phyloP scores from a whole-genome alignment of 1,140 invertebrate species.

The Helicorthomorpha holstii region DNA sequence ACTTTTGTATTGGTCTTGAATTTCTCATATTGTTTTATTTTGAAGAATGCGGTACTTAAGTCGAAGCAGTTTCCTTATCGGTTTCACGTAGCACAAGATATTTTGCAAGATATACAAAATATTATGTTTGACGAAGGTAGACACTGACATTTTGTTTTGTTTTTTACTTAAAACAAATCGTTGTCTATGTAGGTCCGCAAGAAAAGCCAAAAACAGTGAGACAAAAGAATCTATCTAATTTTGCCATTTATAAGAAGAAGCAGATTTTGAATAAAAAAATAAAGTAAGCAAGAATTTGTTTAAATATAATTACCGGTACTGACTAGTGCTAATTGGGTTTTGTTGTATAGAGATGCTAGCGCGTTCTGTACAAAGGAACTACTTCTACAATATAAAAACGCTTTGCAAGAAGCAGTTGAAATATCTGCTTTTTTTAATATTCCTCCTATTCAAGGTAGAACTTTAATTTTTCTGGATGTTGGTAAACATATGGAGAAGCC shows the following conservation, averaged over 20 bases:
- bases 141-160: neutral
- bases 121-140: conserved; percentile 13
- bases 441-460: conserved; percentile 24
- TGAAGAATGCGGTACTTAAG: conserved; percentile 25
- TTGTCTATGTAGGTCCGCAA: too few relatives aligned
- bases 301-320: neutral
- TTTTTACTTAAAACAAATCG: neutral
- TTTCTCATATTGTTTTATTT: neutral
- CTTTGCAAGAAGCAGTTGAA: conserved; percentile 27
- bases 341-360: neutral
- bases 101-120: conserved; percentile 21
- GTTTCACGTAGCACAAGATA: conserved; percentile 30
- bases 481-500: conserved; percentile 13
- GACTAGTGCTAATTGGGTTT: neutral
- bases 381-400: conserved; percentile 23
- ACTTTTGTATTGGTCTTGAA: conserved; percentile 1
- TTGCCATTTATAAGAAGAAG: neutral
- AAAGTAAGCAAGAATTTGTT: neutral
- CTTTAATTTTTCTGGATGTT: conserved; percentile 24
- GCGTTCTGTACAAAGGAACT: conserved; percentile 4
- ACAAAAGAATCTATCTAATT: neutral
- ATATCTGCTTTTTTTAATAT: conserved; percentile 28
- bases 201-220: too few relatives aligned
- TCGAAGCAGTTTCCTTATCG: conserved; percentile 30
- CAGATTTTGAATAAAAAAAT: neutral